Conservation (phyloP, 2,113 vertebrate species). For the Aegypius monachus region DNA sequence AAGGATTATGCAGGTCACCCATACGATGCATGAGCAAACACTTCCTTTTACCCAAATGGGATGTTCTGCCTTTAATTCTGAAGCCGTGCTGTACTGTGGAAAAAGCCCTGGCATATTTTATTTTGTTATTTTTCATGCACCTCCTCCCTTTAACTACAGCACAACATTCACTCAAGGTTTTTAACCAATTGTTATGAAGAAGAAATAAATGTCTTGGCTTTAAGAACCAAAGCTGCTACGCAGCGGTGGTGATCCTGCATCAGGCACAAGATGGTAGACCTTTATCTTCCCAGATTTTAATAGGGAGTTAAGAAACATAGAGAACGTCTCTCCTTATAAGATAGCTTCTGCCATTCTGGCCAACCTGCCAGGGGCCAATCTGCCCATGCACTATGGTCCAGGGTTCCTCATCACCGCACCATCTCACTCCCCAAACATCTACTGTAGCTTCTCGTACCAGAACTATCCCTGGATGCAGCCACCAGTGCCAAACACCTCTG, state of each 20-base stretch:
- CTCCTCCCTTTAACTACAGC: not conserved
- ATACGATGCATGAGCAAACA: accelerated
- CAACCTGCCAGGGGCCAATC: not conserved
- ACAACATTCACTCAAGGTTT: not conserved
- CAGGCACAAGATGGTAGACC: not conserved
- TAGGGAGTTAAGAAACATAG: accelerated
- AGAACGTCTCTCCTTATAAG: not conserved
- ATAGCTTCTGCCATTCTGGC: not conserved
- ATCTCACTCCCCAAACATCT: not conserved
- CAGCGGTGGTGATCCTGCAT: accelerated
- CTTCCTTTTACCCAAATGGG: not conserved
- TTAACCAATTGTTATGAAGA: not conserved
- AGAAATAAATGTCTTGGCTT: not conserved
- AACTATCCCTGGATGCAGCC: not conserved
- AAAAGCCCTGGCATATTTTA: not conserved
- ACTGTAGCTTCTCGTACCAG: not conserved
- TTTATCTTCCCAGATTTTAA: not conserved
- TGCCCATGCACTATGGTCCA: not conserved
- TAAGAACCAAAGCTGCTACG: not conserved
- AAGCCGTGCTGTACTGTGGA: not conserved
- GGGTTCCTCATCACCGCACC: not conserved
- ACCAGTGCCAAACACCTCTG: not conserved
- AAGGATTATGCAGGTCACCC: not conserved
- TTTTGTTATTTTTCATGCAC: not conserved
- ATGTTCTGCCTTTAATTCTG: not conserved